Conservation (phyloP, 1,140 invertebrate species). For the Camponotus floridanus region DNA sequence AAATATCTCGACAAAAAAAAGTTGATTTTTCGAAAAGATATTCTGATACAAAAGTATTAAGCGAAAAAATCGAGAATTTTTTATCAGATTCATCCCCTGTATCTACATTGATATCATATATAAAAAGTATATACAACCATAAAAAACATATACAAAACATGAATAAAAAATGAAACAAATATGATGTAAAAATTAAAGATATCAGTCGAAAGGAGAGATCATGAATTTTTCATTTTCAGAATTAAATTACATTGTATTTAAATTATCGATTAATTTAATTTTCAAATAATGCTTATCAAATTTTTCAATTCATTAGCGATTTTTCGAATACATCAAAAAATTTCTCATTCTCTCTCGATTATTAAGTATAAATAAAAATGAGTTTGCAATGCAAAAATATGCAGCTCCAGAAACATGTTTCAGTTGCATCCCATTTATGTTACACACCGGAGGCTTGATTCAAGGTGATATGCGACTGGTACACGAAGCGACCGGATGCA, state of each 20-base stretch:
- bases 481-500: constrained; percentile 67
- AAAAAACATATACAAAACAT: not conserved
- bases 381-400: constrained; percentile 31
- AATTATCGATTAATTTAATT: not conserved
- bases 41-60: too few species aligned
- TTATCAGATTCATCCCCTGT: too few species aligned
- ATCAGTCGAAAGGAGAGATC: not conserved
- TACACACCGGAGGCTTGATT: constrained; percentile 47
- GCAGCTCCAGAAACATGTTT: constrained; percentile 16
- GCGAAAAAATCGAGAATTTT: too few species aligned
- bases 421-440: constrained; percentile 53
- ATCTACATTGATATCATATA: not conserved
- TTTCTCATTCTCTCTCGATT: too few species aligned
- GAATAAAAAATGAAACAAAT: not conserved
- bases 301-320: not conserved
- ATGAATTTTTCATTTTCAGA: not conserved
- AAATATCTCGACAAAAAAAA: too few species aligned
- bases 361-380: constrained; percentile 22
- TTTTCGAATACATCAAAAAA: not conserved
- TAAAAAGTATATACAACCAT: not conserved
- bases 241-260: not conserved
- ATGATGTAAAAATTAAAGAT: not conserved
- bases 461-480: constrained; percentile 64
- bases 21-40: too few species aligned
- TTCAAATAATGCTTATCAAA: too few species aligned